phyloP scores from a whole-genome alignment of 2,113 vertebrate species.

The Alces alces region DNA sequence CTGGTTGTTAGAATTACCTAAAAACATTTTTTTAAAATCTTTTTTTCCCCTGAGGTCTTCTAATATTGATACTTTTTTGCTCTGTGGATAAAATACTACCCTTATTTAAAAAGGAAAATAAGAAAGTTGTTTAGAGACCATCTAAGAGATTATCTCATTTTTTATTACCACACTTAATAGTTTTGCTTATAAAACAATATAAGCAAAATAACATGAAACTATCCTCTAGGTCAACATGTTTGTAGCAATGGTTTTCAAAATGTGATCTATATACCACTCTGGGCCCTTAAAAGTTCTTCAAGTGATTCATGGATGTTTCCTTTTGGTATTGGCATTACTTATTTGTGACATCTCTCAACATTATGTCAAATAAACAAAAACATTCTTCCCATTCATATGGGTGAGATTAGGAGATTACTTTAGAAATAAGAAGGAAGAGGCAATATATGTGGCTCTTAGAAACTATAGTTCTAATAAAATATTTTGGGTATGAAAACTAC shows the following conservation, averaged over 20 bases:
- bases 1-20: neutral
- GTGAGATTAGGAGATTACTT: neutral
- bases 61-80: neutral
- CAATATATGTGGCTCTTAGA: neutral
- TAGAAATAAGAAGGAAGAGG: neutral
- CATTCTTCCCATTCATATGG: neutral
- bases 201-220: neutral
- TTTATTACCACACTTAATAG: neutral
- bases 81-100: neutral
- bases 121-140: neutral
- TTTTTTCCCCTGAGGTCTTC: neutral
- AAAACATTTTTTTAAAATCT: neutral
- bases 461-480: neutral
- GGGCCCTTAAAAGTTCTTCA: neutral
- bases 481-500: neutral
- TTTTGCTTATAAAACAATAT: neutral
- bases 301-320: neutral
- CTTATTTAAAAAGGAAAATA: neutral
- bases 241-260: slow-evolving; percentile 14
- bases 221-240: neutral
- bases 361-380: slow-evolving; percentile 4
- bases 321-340: neutral
- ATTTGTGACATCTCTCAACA: neutral
- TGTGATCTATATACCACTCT: neutral
- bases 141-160: neutral